Conservation (phyloP, 2,797 vertebrate species). For the Sebastes cheni region DNA sequence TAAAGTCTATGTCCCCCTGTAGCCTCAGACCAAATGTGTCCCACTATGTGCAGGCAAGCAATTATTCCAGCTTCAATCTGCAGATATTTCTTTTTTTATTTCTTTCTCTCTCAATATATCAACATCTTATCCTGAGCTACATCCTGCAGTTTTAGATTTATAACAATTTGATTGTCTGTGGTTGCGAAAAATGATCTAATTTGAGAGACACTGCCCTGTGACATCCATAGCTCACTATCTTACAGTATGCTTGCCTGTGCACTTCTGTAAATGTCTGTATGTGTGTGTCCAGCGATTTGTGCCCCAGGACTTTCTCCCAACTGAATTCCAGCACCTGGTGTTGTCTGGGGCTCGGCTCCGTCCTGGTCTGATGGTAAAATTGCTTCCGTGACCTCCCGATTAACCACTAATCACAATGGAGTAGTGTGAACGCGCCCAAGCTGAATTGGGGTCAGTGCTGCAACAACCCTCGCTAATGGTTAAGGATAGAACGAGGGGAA, state of each 20-base stretch:
- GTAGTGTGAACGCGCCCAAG: conserved; percentile 45
- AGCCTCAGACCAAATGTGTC: conserved; percentile 1
- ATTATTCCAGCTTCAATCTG: not conserved
- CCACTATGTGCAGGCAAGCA: not conserved
- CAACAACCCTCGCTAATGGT: conserved; percentile 42
- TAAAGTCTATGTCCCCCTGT: not conserved
- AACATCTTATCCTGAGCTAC: not conserved
- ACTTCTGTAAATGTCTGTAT: conserved; percentile 60
- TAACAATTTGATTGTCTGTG: not conserved
- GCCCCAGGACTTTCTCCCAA: conserved; percentile 77
- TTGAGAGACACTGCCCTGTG: conserved; percentile 2
- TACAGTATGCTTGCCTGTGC: conserved; percentile 34
- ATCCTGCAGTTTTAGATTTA: not conserved
- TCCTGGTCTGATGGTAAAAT: conserved; percentile 80
- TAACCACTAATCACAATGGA: conserved; percentile 77
- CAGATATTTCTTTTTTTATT: not conserved
- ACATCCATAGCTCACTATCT: conserved; percentile 29
- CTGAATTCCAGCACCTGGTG: conserved; percentile 81
- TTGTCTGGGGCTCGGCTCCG: conserved; percentile 78
- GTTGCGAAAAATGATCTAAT: not conserved
- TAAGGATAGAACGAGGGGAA: conserved; percentile 23
- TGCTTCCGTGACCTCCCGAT: conserved; percentile 60
- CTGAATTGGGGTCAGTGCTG: conserved; percentile 51
- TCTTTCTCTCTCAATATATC: not conserved
- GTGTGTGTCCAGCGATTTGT: conserved; percentile 71